A percentile compares a stretch with the other conserved stretches of the same genome.
Evolutionary conservation across 2,797 vertebrate genomes (phyloP).

Genomic region (Pseudomugil tenellus): DNA sequence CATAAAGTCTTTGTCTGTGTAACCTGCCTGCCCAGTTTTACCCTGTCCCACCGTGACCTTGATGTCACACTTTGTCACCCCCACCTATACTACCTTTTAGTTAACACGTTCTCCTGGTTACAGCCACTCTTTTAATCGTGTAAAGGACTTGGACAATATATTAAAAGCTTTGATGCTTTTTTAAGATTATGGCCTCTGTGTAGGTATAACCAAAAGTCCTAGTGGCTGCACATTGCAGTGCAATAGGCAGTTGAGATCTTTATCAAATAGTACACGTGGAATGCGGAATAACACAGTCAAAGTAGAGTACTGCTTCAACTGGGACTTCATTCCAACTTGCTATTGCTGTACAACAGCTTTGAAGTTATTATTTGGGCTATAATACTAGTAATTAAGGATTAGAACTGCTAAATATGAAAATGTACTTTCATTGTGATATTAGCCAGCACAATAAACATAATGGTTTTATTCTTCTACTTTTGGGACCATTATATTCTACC

Average conservation of each 20-base stretch:
- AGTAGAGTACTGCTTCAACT: no score
- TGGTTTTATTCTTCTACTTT: no score
- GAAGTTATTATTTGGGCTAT: no score
- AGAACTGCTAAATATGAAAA: no score
- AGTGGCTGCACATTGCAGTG: neutral
- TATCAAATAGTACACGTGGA: neutral
- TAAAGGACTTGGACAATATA: neutral
- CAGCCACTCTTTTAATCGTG: neutral
- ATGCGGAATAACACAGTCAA: neutral
- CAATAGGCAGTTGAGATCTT: neutral
- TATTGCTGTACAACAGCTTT: no score
- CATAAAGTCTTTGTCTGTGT: neutral
- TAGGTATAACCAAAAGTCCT: neutral
- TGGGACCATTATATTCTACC: no score
- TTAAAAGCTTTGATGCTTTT: neutral
- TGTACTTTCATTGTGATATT: no score
- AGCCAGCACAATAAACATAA: no score
- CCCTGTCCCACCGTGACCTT: neutral
- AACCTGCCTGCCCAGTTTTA: conserved; percentile 4
- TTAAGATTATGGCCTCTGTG: neutral
- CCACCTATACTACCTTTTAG: neutral
- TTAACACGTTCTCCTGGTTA: neutral
- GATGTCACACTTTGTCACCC: neutral
- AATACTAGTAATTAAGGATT: no score
- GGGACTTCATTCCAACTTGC: no score